A percentile compares a stretch with the other conserved stretches of the same genome.
Conservation (phyloP, 2,888 invertebrate genomes). For the Luperina testacea region DNA sequence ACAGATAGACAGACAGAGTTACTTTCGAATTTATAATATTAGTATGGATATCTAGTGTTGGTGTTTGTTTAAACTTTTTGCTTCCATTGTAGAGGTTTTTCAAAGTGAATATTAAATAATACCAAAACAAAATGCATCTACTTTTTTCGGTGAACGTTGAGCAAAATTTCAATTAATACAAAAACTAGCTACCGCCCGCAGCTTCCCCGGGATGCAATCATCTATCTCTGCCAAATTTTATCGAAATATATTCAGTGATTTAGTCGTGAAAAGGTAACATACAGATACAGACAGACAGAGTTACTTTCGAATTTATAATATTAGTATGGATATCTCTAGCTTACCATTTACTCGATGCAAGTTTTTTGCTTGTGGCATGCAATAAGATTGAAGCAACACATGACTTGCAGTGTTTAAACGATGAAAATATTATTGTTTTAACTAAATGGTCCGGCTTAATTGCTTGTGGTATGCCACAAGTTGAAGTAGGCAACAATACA, state of each 20-base stretch:
- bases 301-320: too few species aligned
- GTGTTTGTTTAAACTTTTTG: conserved; percentile 34
- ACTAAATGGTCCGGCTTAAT: not conserved
- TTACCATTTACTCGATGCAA: not conserved
- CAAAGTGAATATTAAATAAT: not conserved
- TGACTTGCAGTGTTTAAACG: not conserved
- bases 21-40: too few species aligned
- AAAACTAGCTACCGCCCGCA: not conserved
- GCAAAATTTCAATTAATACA: not conserved
- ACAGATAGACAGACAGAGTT: too few species aligned
- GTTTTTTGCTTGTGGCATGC: not conserved
- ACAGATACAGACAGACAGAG: too few species aligned
- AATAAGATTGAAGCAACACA: not conserved
- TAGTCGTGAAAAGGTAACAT: too few species aligned
- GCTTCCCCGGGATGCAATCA: too few species aligned
- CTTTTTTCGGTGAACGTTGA: not conserved
- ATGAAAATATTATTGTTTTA: not conserved
- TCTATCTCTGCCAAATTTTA: too few species aligned
- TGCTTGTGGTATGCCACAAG: not conserved
- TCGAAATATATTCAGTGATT: too few species aligned
- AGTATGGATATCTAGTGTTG: not conserved
- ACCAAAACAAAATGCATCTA: not conserved
- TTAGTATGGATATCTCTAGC: not conserved
- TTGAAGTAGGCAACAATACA: not conserved
- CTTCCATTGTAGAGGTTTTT: not conserved